Evolutionary conservation across 2,888 invertebrate genomes (phyloP).

Genomic region (Perdita meconis): DNA sequence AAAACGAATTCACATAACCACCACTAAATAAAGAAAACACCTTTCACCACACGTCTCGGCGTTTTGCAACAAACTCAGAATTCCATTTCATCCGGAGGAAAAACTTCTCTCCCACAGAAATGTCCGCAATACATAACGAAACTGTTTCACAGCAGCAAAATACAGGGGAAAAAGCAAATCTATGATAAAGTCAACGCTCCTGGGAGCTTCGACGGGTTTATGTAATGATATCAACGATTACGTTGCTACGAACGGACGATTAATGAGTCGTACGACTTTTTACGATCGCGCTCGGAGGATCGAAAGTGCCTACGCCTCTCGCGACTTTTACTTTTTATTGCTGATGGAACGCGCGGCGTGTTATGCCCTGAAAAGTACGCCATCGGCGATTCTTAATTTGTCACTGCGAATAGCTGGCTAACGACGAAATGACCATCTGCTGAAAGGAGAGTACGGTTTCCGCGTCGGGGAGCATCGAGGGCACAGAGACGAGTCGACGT

Average conservation of each 20-base stretch:
- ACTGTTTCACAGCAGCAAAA: not conserved
- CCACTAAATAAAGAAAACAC: not conserved
- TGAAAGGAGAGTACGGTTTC: constrained; percentile 28
- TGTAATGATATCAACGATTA: constrained; percentile 28
- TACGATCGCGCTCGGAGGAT: constrained; percentile 27
- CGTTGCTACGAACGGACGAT: constrained; percentile 14
- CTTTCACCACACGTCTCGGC: not conserved
- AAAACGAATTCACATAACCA: not conserved
- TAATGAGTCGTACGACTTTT: constrained; percentile 29
- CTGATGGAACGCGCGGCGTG: not conserved
- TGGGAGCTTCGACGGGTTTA: constrained; percentile 13
- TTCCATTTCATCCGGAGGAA: not conserved
- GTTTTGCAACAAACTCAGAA: not conserved
- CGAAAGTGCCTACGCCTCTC: constrained; percentile 49
- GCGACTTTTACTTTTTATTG: constrained; percentile 56
- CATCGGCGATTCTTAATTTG: constrained; percentile 14
- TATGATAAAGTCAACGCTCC: not conserved
- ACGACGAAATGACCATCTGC: not conserved
- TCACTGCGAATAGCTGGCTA: not conserved
- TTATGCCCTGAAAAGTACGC: constrained; percentile 49
- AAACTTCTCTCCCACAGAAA: not conserved
- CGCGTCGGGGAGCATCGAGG: constrained; percentile 32
- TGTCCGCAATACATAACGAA: not conserved
- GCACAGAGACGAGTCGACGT: not conserved
- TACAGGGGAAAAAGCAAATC: not conserved